Percentiles rank a stretch among this genome's conserved stretches.
Conservation (phyloP, 2,888 invertebrate genomes). For the Coecobrya sp. region DNA sequence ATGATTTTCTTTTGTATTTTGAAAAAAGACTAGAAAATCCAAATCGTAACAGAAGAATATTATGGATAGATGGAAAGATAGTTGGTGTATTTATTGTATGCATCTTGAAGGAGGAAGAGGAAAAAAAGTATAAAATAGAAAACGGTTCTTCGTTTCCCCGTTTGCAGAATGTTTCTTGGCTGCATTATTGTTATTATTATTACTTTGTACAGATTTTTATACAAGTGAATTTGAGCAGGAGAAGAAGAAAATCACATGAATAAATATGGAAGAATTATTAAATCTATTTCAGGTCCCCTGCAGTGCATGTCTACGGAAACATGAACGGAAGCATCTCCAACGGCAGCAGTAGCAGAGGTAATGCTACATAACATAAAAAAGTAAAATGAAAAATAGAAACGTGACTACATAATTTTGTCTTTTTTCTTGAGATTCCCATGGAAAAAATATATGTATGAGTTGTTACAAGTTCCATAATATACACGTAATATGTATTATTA, state of each 20-base stretch:
- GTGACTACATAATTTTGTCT: slow-evolving; percentile 22
- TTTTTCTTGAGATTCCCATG: slow-evolving; percentile 38
- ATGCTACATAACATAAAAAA: slow-evolving; percentile 8
- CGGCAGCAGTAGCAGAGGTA: not conserved
- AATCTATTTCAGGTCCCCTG: slow-evolving; percentile 80
- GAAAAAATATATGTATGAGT: slow-evolving; percentile 36
- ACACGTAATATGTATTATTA: not conserved
- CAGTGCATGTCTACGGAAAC: slow-evolving; percentile 72
- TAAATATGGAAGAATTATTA: slow-evolving; percentile 80
- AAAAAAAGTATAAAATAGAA: slow-evolving; percentile 19
- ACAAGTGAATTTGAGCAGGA: slow-evolving; percentile 70
- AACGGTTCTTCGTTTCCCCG: not conserved
- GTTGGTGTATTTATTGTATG: not conserved
- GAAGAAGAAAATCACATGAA: slow-evolving; percentile 74
- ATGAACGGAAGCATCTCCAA: not conserved
- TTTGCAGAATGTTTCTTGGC: slow-evolving; percentile 14
- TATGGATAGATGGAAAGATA: not conserved
- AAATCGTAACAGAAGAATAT: slow-evolving; percentile 48
- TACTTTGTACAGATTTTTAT: slow-evolving; percentile 57
- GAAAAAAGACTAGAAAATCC: slow-evolving; percentile 20
- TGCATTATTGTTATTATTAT: slow-evolving; percentile 16
- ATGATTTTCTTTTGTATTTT: slow-evolving; percentile 55
- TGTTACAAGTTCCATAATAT: slow-evolving; percentile 70
- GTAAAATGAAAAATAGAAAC: slow-evolving; percentile 45
- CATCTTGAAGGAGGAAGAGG: not conserved